phyloP scores from a whole-genome alignment of 2,888 invertebrate species.

The Dasypolia templi region DNA sequence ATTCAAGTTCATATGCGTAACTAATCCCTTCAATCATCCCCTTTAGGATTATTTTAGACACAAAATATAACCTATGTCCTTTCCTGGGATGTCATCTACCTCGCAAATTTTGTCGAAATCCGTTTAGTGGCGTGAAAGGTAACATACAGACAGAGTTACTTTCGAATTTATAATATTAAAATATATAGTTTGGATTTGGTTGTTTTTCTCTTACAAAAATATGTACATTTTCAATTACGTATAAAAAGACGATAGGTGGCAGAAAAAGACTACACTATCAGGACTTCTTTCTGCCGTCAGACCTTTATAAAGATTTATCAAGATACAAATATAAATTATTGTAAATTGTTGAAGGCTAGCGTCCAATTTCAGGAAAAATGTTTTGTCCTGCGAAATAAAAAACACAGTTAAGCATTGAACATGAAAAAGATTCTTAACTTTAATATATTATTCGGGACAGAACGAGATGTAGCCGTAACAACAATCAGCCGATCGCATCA shows the following conservation, averaged over 20 bases:
- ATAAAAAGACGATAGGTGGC: neutral
- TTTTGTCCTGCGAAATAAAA: neutral
- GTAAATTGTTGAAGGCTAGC: conserved; percentile 13
- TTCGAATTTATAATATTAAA: too few relatives aligned
- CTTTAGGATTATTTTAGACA: too few relatives aligned
- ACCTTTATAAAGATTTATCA: neutral
- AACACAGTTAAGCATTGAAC: conserved; percentile 26
- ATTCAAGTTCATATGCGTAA: too few relatives aligned
- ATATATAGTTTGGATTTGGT: too few relatives aligned
- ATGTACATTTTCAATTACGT: neutral
- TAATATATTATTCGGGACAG: conserved; percentile 31
- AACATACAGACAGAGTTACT: too few relatives aligned
- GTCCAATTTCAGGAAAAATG: neutral
- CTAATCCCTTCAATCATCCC: too few relatives aligned
- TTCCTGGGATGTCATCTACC: too few relatives aligned
- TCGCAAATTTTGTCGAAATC: too few relatives aligned
- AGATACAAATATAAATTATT: conserved; percentile 7
- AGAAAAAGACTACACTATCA: too few relatives aligned
- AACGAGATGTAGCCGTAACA: conserved; percentile 34
- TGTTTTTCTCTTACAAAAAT: neutral
- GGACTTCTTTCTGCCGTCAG: neutral
- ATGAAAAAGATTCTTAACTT: conserved; percentile 43
- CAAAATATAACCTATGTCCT: too few relatives aligned
- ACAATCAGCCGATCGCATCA: conserved; percentile 49
- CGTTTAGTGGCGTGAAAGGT: too few relatives aligned